Base-by-base conservation (phyloP, 1,140 invertebrate species). In the Bombus picipes region DNA sequence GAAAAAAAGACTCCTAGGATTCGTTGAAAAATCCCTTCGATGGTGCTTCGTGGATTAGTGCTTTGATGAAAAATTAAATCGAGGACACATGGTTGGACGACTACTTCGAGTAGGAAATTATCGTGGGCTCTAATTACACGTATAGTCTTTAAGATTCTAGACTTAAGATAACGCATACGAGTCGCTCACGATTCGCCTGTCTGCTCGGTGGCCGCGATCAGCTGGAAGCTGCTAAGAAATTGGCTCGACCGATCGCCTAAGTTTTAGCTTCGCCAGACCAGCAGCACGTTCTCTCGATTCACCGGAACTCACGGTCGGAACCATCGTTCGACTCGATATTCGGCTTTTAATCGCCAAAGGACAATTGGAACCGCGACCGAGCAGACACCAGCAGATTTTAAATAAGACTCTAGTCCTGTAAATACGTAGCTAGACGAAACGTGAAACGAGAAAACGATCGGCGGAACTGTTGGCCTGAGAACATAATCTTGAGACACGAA, bases 371-470 rank as follows among this genome's bases (percentile, higher is more conserved):
- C 37, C 39, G 28, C 39, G 66, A 18, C 76, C 89, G 82, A 84
- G 84, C 81, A 89, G 73, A 75, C 81, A 3, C 53, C 28, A 18
- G 28, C 62, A 74, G 62, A 80, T 90, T 89, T 92, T 87, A 88
- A 90, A 15, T 87, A 91, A 92, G 87, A 88, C 59, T 92, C 92
- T 92, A 92, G 91, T 92, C 91, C 85, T 91, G 86, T 92, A 91
- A 89, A 92, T 92, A 92, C 80, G 71, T 91, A 92, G 79, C n/a
- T 88, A 90, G 76, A 68, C 70, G 79, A 86, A 83, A 81, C 32
- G 53, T 77, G 41, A 72, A 73, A 66, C 15, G 53, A 72, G 9
- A 65, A 57, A 43, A 77, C 18, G 73, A 83, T 83, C 71, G 65
- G 77, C 39, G 34, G 53, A 62, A 84, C 32, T 72, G 39, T 79